phyloP scores from a whole-genome alignment of 2,113 vertebrate species.

The Oenanthe oenanthe region DNA sequence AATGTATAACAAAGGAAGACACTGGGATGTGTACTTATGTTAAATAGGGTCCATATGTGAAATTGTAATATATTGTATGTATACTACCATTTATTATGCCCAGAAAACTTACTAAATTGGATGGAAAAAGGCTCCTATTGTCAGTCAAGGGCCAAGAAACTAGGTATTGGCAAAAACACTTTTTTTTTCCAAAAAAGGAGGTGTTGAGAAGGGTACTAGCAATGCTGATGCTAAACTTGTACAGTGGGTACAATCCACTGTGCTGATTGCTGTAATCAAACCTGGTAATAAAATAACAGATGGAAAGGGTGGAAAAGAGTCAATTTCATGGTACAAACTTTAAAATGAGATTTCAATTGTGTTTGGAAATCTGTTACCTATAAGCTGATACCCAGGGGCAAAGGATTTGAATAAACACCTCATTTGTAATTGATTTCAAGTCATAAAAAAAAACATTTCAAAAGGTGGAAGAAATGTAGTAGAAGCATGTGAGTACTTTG shows the following conservation, averaged over 20 bases:
- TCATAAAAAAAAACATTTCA: background rate
- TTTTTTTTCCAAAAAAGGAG: background rate
- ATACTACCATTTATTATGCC: background rate
- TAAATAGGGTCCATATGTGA: background rate
- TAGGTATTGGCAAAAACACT: background rate
- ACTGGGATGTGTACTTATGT: background rate
- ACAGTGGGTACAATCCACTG: background rate
- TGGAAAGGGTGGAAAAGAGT: background rate
- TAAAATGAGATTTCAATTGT: background rate
- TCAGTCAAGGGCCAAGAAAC: background rate
- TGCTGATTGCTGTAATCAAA: background rate
- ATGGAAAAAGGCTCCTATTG: background rate
- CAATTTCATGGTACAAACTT: background rate
- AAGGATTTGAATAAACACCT: background rate
- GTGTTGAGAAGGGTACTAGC: background rate
- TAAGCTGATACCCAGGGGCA: background rate
- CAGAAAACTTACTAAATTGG: background rate
- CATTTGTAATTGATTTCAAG: background rate
- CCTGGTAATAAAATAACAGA: constrained; percentile 10
- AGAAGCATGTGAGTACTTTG: background rate
- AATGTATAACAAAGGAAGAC: background rate
- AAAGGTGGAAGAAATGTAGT: background rate
- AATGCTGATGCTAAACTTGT: background rate
- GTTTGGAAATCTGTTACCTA: background rate
- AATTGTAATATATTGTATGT: background rate